phyloP scores from a whole-genome alignment of 2,797 vertebrate species.

The Champsocephalus gunnari region DNA sequence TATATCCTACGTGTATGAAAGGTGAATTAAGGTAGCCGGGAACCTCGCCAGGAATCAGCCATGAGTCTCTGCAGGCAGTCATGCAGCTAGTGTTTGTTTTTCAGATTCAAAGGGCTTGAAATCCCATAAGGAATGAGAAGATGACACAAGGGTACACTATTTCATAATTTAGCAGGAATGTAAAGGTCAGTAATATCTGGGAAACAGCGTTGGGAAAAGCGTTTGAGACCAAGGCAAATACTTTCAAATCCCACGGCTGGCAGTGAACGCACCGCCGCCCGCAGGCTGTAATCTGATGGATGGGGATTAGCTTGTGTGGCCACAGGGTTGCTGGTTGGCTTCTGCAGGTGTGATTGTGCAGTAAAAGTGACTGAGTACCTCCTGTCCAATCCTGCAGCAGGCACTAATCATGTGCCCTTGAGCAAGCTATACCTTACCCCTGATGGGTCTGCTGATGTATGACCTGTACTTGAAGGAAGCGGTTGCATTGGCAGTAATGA shows the following conservation, averaged over 20 bases:
- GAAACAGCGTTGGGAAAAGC: conserved; percentile 2
- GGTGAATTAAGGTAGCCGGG: conserved; percentile 14
- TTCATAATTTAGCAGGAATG: conserved; percentile 23
- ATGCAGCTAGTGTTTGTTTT: conserved; percentile 37
- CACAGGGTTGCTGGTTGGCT: conserved; percentile 42
- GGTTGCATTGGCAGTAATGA: conserved; percentile 41
- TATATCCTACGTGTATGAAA: conserved; percentile 19
- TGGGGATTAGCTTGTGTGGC: conserved; percentile 29
- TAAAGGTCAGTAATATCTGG: conserved; percentile 24
- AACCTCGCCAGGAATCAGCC: conserved; percentile 27
- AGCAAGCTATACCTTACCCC: conserved; percentile 38
- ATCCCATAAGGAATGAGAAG: conserved; percentile 23
- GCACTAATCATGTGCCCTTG: conserved; percentile 53
- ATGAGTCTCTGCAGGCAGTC: conserved; percentile 40
- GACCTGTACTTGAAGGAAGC: conserved; percentile 42
- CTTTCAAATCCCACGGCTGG: conserved; percentile 4
- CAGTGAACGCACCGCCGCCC: neutral
- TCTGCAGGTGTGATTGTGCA: conserved; percentile 22
- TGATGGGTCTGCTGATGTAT: conserved; percentile 46
- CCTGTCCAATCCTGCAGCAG: conserved; percentile 7
- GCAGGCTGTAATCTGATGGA: conserved; percentile 27
- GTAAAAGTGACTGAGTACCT: conserved; percentile 16
- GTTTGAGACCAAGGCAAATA: neutral
- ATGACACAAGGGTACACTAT: conserved; percentile 23
- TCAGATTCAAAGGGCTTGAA: conserved; percentile 22